Conservation (phyloP, 2,113 vertebrate genomes). For the Ceyx margarethae region DNA sequence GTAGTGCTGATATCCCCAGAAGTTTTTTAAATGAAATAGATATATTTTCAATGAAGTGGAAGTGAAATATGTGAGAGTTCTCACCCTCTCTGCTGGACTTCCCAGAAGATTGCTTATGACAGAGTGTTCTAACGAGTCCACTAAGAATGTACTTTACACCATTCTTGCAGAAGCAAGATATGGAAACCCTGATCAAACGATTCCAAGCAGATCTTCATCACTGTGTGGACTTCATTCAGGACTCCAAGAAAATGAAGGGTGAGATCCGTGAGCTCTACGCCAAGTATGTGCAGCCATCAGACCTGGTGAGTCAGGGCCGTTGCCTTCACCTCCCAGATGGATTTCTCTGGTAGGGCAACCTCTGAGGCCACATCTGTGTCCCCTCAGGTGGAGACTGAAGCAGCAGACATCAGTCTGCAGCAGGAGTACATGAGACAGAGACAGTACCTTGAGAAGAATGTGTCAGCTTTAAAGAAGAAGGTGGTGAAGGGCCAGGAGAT, state of each 20-base stretch:
- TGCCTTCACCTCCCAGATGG: neutral
- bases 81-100: neutral
- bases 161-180: conserved; percentile 76
- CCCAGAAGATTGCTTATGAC: neutral
- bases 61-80: neutral
- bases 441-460: conserved; percentile 82
- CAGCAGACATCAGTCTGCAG: conserved; percentile 77
- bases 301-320: conserved; percentile 76
- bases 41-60: neutral
- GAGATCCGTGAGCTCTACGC: conserved; percentile 76
- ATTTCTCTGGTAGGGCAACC: neutral
- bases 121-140: neutral
- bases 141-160: neutral
- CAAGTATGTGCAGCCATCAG: conserved; percentile 78
- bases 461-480: conserved; percentile 81
- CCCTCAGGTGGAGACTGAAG: conserved; percentile 79
- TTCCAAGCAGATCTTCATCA: conserved; percentile 87
- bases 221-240: conserved; percentile 84
- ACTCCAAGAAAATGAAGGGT: conserved; percentile 84
- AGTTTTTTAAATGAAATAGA: neutral
- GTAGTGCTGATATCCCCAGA: neutral
- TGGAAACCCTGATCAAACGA: conserved; percentile 77
- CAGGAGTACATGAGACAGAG: conserved; percentile 75
- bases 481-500: conserved; percentile 78
- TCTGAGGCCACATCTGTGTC: conserved; percentile 12